Base-by-base conservation (phyloP, 1,140 invertebrate genomes). In the Caenorhabditis brenneri region DNA sequence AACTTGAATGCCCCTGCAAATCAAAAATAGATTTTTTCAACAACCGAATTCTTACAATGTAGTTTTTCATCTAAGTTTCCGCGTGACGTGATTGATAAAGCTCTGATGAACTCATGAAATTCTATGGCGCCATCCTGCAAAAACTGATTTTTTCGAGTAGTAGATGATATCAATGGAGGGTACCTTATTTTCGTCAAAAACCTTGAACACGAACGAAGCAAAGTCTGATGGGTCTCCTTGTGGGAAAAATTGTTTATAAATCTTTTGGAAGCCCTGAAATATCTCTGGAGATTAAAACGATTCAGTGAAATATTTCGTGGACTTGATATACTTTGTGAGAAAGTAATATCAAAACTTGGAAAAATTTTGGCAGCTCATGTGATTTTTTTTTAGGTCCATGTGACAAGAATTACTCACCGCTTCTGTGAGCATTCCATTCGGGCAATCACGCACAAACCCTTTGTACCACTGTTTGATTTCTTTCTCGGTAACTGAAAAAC, bases 191-290 rank as follows among this genome's bases (percentile, higher is more conserved):
- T 97, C 96, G 91, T 99, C 97, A 92, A 98, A 98, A 42, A 98
- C 97, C 91, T 96, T 94, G 93, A 99, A 99, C 31, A 98, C 96
- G 88, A 97, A 93, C 33, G 95, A 95, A 24, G 97, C 96, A 92
- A 99, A 99, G 93, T 97, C 97, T 88, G 95, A 96, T 27, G 97
- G 96, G 93, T 98, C 96, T 87, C 90, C 90, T 94, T 97, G 95
- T 79, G 97, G 96, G 92, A 98, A 98, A 93, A 98, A 98, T 92
- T 98, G 96, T 93, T 97, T 96, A 93, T 98, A 98, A 91, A 98
- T 98, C 93, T 96, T 97, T 91, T 98, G 96, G 93, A 98, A 98
- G 83, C 96, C 97, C 96, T 97, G 93, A 88, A 89, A 83, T 51
- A n/a, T n/a, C n/a, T n/a, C n/a, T n/a, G n/a, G n/a, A n/a, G n/a